phyloP scores from a whole-genome alignment of 2,113 vertebrate genomes.

The Eptesicus fuscus region DNA sequence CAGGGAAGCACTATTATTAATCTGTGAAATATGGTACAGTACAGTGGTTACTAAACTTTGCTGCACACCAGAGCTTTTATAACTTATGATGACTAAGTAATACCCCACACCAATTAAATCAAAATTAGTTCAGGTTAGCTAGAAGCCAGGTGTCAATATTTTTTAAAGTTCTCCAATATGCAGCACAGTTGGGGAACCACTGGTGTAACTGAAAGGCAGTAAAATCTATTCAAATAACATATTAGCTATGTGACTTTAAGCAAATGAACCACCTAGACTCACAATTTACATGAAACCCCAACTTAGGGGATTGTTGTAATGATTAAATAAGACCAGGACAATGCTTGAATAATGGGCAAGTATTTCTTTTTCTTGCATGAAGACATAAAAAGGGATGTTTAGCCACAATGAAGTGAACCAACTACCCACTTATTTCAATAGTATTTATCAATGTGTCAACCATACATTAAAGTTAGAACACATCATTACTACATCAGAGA shows the following conservation, averaged over 20 bases:
- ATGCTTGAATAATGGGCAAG: background rate
- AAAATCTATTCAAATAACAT: background rate
- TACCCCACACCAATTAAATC: background rate
- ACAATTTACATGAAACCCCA: background rate
- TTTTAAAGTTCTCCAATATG: background rate
- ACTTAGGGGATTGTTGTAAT: background rate
- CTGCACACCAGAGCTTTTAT: background rate
- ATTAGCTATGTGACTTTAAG: background rate
- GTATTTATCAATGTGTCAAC: background rate
- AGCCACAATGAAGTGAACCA: background rate
- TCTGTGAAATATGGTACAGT: background rate
- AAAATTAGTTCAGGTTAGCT: background rate
- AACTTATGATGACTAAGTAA: background rate
- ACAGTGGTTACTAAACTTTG: background rate
- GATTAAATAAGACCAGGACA: background rate
- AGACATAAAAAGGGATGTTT: background rate
- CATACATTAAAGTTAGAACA: background rate
- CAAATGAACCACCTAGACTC: background rate
- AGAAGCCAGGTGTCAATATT: background rate
- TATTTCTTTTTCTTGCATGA: background rate
- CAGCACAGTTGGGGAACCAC: background rate
- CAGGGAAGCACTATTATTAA: background rate
- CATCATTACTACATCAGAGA: background rate
- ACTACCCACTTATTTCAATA: background rate
- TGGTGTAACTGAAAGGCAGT: background rate